phyloP scores from a whole-genome alignment of 2,888 invertebrate species.

The Aelia acuminata region DNA sequence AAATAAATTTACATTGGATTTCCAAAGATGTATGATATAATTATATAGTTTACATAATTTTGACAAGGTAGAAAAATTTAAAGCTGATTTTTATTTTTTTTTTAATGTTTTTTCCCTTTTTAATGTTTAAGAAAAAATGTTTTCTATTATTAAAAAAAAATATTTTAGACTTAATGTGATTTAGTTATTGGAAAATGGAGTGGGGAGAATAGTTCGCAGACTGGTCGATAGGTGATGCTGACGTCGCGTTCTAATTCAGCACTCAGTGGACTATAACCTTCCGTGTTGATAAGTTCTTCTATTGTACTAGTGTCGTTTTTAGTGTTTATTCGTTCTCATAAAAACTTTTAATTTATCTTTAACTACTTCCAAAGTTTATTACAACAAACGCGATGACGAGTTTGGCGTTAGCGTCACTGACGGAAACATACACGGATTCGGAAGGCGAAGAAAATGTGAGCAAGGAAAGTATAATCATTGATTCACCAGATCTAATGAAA shows the following conservation, averaged over 20 bases:
- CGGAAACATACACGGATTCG: constrained; percentile 92
- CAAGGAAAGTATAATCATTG: not conserved
- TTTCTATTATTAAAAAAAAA: too few relatives aligned
- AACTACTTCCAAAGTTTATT: not conserved
- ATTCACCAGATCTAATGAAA: not conserved
- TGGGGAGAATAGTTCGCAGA: not conserved
- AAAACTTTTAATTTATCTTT: not conserved
- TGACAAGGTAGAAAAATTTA: too few relatives aligned
- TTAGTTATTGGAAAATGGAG: not conserved
- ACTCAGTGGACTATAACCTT: not conserved
- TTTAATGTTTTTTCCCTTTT: too few relatives aligned
- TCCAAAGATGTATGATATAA: too few relatives aligned
- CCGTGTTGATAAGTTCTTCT: not conserved
- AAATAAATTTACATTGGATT: too few relatives aligned
- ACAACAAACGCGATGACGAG: constrained; percentile 51
- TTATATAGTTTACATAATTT: too few relatives aligned
- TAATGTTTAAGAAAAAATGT: too few relatives aligned
- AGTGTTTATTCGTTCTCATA: not conserved
- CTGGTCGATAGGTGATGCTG: not conserved
- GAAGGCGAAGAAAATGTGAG: constrained; percentile 81
- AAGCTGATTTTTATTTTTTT: too few relatives aligned
- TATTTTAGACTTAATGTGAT: too few relatives aligned
- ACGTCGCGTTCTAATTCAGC: not conserved
- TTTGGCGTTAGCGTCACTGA: constrained; percentile 73
- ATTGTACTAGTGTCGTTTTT: not conserved